Evolutionary conservation across 2,797 vertebrate genomes (phyloP).

Genomic region (Prunella strophiata): DNA sequence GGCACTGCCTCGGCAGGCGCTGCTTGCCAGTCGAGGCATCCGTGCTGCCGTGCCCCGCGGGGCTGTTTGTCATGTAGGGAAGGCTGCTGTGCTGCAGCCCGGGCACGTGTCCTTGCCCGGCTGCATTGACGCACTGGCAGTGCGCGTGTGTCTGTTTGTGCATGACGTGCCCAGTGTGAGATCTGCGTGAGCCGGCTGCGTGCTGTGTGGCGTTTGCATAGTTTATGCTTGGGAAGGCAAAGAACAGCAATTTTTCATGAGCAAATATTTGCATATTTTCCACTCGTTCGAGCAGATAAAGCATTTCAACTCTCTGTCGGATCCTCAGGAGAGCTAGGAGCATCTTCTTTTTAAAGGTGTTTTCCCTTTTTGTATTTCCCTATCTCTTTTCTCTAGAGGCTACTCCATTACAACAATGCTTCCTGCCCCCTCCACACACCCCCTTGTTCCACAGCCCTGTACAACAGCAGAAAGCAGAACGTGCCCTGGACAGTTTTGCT

Average conservation of each 20-base stretch:
- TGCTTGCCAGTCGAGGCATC: accelerated
- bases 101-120: neutral
- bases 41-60: neutral
- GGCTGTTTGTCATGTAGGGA: neutral
- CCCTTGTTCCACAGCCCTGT: neutral
- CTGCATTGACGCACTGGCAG: neutral
- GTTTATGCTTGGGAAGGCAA: conserved; percentile 51
- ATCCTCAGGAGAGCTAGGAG: conserved; percentile 1
- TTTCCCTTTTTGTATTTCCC: neutral
- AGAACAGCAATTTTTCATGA: conserved; percentile 44
- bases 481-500: neutral
- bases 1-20: neutral
- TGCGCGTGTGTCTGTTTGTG: neutral
- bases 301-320: neutral
- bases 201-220: neutral
- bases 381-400: neutral
- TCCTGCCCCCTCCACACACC: neutral
- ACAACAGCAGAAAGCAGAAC: neutral
- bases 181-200: neutral
- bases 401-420: neutral
- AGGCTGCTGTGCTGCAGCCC: neutral
- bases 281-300: conserved; percentile 60
- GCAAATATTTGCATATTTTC: conserved; percentile 78
- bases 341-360: neutral
- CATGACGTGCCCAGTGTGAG: neutral